Evolutionary conservation across 2,888 invertebrate genomes (phyloP), one percentile per base, ranked within the genome.

Genomic region (Rosalia funebris): DNA sequence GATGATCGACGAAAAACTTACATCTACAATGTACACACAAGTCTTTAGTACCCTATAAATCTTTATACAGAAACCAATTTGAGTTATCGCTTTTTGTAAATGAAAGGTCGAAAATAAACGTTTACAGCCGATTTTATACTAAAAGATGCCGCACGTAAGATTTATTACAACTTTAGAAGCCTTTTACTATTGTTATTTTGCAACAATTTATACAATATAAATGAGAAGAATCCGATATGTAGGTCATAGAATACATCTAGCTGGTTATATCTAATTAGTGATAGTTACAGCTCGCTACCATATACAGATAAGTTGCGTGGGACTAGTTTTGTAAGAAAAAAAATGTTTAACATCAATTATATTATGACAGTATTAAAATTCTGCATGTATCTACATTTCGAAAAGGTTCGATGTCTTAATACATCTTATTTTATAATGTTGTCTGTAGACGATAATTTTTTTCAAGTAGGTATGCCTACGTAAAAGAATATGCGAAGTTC

Each of bases 91-190:
- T 25, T 25, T n/a, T 25, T 25, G 7, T 7, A 25, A 25, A 5
- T 7, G 3, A 25, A 25, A 25, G 7, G 25, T 25, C 25, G n/a
- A 25, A 25, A 25, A 25, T 25, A 25, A 25, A 25, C 41, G 39
- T 45, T 45, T 53, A 41, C 47, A 36, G 50, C 32, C 34, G 31
- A 57, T 16, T 32, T 34, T 61, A 36, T 53, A 17, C 16, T 44
- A 25, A 25, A 25, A 7, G 25, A 7, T 25, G 7, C n/a, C 25
- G 7, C 25, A 25, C 4, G 3, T 7, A 25, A 7, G 25, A 25
- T 25, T 3, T 25, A 7, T 25, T 25, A 7, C 25, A 25, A 25
- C 3, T 25, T 25, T 25, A 7, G 25, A 25, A 25, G 7, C 25
- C 3, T 25, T 25, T 7, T 25, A 25, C 25, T 5, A 7, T 25